Evolutionary conservation across 1,140 invertebrate species (phyloP).

Genomic region (Zaprionus davidi): DNA sequence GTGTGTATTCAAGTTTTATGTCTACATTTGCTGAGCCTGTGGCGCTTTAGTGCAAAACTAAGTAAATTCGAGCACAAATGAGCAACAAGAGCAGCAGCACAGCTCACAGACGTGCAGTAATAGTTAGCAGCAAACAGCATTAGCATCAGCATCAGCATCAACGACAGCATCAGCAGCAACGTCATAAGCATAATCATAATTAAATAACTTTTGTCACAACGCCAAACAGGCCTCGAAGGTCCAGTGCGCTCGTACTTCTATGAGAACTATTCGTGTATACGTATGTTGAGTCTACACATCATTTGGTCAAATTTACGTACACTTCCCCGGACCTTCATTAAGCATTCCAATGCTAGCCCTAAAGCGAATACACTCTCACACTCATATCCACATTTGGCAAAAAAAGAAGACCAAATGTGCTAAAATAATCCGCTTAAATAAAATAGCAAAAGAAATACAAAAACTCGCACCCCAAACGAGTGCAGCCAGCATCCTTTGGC

Average conservation of each 20-base stretch:
- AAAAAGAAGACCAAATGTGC: slow-evolving; percentile 72
- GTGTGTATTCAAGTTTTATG: slow-evolving; percentile 77
- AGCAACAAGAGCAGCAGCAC: slow-evolving; percentile 52
- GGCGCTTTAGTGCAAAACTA: slow-evolving; percentile 77
- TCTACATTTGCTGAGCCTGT: slow-evolving; percentile 70
- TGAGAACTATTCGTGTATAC: not conserved
- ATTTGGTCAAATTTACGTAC: slow-evolving; percentile 75
- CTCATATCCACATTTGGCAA: slow-evolving; percentile 20
- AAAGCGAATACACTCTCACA: not conserved
- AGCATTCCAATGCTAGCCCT: slow-evolving; percentile 61
- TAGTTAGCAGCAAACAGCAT: slow-evolving; percentile 59
- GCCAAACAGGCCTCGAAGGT: slow-evolving; percentile 59
- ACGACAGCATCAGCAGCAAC: slow-evolving; percentile 14
- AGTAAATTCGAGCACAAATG: slow-evolving; percentile 76
- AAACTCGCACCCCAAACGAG: slow-evolving; percentile 54
- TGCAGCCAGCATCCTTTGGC: slow-evolving; percentile 65
- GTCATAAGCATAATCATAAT: slow-evolving; percentile 73
- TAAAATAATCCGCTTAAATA: slow-evolving; percentile 82
- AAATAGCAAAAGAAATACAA: slow-evolving; percentile 70
- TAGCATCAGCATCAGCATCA: slow-evolving; percentile 44
- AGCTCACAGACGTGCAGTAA: slow-evolving; percentile 49
- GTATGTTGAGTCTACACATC: slow-evolving; percentile 51
- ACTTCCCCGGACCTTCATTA: slow-evolving; percentile 58
- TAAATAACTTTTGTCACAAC: slow-evolving; percentile 80
- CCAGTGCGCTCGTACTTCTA: no score